phyloP scores from a whole-genome alignment of 2,888 invertebrate genomes.

The Pollenia amentaria region DNA sequence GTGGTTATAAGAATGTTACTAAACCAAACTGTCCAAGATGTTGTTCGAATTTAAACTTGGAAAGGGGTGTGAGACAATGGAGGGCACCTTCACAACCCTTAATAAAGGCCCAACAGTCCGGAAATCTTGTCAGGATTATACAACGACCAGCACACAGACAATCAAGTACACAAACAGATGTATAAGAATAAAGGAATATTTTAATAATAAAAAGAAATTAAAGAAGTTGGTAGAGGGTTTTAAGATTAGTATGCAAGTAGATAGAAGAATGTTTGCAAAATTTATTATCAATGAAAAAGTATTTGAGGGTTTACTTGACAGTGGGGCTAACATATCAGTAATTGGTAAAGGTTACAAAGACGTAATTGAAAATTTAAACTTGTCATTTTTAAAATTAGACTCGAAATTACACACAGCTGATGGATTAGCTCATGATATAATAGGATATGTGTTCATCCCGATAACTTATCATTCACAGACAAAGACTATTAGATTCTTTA shows the following conservation, averaged over 20 bases:
- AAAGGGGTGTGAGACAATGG: not conserved
- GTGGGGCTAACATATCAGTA: not conserved
- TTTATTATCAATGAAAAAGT: no score
- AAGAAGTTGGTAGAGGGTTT: no score
- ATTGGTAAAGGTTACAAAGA: not conserved
- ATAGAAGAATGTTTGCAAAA: no score
- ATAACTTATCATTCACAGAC: not conserved
- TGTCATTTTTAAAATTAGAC: not conserved
- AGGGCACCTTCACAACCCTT: no score
- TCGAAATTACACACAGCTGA: not conserved
- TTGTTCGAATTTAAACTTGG: not conserved
- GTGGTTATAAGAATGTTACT: not conserved
- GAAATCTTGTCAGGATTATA: no score
- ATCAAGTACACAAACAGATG: no score
- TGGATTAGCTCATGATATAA: not conserved
- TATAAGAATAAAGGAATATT: no score
- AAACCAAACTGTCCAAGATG: conserved; percentile 1
- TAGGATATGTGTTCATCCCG: not conserved
- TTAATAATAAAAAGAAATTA: no score
- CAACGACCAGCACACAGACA: no score
- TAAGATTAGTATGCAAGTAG: no score
- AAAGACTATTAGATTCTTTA: not conserved
- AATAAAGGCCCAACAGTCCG: no score
- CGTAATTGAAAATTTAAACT: not conserved
- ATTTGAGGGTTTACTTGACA: conserved; percentile 5